Evolutionary conservation across 1,140 invertebrate species (phyloP).

Genomic region (Euborellia annulipes): DNA sequence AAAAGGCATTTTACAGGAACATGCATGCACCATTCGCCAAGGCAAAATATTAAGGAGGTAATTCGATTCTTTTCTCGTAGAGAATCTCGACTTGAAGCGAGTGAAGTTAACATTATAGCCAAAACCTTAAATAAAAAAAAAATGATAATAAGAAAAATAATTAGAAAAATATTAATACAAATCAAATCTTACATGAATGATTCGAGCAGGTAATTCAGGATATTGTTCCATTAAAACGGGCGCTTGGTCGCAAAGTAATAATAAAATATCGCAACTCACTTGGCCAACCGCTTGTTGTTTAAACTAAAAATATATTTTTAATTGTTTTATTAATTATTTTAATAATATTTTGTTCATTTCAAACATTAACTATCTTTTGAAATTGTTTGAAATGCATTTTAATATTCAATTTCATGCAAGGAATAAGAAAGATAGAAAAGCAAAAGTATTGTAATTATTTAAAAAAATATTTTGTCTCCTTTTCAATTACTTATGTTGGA

Average conservation of each 20-base stretch:
- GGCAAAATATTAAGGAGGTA: slow-evolving; percentile 70
- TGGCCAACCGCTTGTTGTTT: slow-evolving; percentile 69
- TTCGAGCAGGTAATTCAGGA: slow-evolving; percentile 58
- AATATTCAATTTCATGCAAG: no score
- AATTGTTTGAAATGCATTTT: no score
- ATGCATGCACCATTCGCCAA: slow-evolving; percentile 87
- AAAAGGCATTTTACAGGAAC: slow-evolving; percentile 36
- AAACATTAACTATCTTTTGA: no score
- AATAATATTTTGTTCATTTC: no score
- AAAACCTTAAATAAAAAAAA: slow-evolving; percentile 31
- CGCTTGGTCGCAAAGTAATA: slow-evolving; percentile 66
- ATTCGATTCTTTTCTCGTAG: slow-evolving; percentile 48
- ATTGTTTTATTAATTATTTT: no score
- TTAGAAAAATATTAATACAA: slow-evolving; percentile 4
- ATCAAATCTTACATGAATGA: slow-evolving; percentile 40
- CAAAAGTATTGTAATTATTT: no score
- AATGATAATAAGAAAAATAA: slow-evolving; percentile 7
- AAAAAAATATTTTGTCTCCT: no score
- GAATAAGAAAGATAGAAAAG: no score
- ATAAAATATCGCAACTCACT: slow-evolving; percentile 71
- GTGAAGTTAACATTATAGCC: slow-evolving; percentile 26
- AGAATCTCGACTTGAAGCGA: slow-evolving; percentile 23
- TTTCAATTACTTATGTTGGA: no score
- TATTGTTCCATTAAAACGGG: slow-evolving; percentile 53
- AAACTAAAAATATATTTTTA: slow-evolving; percentile 59